Evolutionary conservation across 2,797 vertebrate genomes (phyloP).

Genomic region (Lepus oiostolus): DNA sequence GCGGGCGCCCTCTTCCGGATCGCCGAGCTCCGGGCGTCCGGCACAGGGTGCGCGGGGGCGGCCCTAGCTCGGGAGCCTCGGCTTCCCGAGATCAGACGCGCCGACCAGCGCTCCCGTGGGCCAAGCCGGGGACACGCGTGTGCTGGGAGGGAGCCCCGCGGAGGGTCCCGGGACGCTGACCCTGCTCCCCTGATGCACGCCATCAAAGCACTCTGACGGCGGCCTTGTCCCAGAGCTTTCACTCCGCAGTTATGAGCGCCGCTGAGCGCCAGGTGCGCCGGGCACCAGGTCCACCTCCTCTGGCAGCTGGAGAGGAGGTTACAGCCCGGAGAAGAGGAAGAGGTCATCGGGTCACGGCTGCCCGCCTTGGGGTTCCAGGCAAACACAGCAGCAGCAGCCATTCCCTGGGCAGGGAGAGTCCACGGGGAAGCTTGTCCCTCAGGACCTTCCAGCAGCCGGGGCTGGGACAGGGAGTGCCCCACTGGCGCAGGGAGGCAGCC

Average conservation of each 20-base stretch:
- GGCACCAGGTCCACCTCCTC: neutral
- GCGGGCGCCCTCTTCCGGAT: conserved; percentile 35
- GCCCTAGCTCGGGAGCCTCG: neutral
- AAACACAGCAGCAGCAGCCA: neutral
- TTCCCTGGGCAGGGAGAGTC: neutral
- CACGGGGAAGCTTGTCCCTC: neutral
- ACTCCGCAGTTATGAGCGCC: neutral
- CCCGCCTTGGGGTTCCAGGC: neutral
- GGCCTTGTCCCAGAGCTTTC: neutral
- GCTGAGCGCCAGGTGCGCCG: neutral
- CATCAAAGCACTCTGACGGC: neutral
- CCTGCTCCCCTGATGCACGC: neutral
- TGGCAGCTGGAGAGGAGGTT: neutral
- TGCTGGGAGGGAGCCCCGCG: neutral
- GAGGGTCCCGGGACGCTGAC: neutral
- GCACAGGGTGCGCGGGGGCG: neutral
- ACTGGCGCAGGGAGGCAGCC: neutral
- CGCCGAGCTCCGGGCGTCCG: neutral
- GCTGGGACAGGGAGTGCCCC: neutral
- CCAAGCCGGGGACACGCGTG: neutral
- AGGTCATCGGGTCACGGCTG: neutral
- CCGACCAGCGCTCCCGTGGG: neutral
- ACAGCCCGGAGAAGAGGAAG: neutral
- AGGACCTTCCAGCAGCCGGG: neutral
- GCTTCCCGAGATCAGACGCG: neutral